Percentiles rank a stretch among this genome's conserved stretches.
phyloP scores from a whole-genome alignment of 2,113 vertebrate genomes.

The Pardalotus punctatus region DNA sequence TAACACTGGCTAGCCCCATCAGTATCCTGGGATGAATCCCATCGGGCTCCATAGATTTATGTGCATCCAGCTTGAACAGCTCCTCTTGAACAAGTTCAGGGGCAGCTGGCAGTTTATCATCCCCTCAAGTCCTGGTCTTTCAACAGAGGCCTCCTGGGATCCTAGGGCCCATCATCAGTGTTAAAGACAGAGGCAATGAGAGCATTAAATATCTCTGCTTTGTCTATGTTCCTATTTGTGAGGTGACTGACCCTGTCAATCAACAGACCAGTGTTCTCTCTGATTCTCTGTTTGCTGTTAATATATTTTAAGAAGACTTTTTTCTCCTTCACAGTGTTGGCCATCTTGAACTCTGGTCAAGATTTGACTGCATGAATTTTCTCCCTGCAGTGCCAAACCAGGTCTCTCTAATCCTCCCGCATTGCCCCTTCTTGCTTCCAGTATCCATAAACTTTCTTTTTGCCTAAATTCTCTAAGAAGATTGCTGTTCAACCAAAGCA shows the following conservation, averaged over 20 bases:
- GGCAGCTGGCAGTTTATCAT: not conserved
- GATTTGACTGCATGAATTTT: not conserved
- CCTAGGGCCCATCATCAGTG: rapidly evolving
- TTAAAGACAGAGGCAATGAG: not conserved
- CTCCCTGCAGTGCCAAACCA: not conserved
- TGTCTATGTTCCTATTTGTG: not conserved
- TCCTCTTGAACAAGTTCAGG: not conserved
- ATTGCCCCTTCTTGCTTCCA: not conserved
- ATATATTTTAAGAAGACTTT: not conserved
- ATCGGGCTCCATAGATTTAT: not conserved
- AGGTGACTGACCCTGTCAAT: not conserved
- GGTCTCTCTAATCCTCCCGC: not conserved
- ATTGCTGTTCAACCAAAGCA: not conserved
- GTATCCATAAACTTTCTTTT: not conserved
- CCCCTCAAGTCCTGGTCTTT: not conserved
- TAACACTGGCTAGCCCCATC: not conserved
- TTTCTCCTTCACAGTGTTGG: not conserved
- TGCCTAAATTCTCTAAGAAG: not conserved
- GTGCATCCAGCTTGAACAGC: not conserved
- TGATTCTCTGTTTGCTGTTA: not conserved
- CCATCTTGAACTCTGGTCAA: not conserved
- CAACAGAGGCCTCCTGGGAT: not conserved
- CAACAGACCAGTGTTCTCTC: not conserved
- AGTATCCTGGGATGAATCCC: not conserved
- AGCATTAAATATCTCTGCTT: not conserved